Base-by-base conservation (phyloP, 1,140 invertebrate genomes). In the Saxidomus purpurata region DNA sequence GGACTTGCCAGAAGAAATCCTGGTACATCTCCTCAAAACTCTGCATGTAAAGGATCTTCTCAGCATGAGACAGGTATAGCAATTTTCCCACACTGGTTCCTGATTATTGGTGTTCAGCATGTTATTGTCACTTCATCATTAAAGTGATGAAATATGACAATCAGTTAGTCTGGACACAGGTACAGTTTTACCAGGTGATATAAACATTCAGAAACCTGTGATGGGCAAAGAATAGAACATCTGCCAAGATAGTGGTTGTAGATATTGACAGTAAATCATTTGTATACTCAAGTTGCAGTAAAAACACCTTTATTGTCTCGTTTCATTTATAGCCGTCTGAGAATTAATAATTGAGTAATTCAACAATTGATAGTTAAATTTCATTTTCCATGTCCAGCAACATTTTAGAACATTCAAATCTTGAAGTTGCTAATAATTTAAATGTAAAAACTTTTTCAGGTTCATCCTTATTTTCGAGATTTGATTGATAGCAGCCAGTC, bases 21-120 rank as follows among this genome's bases (percentile, higher is more conserved):
- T 95, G 11, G 61, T 95, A 3, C 91, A 92, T 77, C 90, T 95
- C 15, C 88, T 95, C 19, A 92, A 92, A 87, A 89, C 90, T 17
- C 81, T 95, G 11, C 94, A 95, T 79, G 92, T 95, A 19, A 93
- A 91, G 77, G 95, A 95, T 81, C 63, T 95, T 11, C 92, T 95
- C 67, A 94, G 90, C 69, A 92, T 95, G 91, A 90, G 89, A 91
- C 86, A 88, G 40, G 95, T 95, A 43, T 15, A 43, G 15, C 43
- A 92, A 49, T 31, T 49, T 52, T 71, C 40, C 83, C 38, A 25
- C 52, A 36, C 34, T 47, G 25, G 28, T 25, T 49, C n/a, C n/a
- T n/a, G n/a, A n/a, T n/a, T 49, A 79, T 79, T 79, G 74, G 49
- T 55, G 25, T 25, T 49, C 34, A n/a, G 31, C 49, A 40, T 79